Percentiles rank a stretch among this genome's conserved stretches.
These are phyloP conservation scores for Philonicus albiceps DNA, from an alignment of 2,888 invertebrate genomes.

Conservation along the genomic window DNA sequence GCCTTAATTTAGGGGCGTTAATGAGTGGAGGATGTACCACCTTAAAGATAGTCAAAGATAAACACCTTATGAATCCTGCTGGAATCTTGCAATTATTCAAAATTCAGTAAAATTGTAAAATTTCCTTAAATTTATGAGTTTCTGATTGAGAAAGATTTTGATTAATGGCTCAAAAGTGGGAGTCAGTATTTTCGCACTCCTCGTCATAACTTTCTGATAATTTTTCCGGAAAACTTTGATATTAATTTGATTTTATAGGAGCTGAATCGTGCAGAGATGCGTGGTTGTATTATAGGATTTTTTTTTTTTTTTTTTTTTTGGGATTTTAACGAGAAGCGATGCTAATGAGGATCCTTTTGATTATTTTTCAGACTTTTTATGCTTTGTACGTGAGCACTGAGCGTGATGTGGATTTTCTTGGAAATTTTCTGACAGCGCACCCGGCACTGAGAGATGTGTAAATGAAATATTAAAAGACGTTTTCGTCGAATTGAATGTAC, in stretches of 20 bases:
- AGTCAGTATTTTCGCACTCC: background rate
- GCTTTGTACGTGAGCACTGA: background rate
- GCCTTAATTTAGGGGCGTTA: background rate
- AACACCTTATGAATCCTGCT: background rate
- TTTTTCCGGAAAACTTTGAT: background rate
- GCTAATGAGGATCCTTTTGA: background rate
- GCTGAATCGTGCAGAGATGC: background rate
- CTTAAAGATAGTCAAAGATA: slow-evolving; percentile 14
- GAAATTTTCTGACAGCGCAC: background rate
- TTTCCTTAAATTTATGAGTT: slow-evolving; percentile 10
- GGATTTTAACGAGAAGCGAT: background rate
- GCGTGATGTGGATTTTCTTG: background rate
- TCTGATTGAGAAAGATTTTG: background rate
- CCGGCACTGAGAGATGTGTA: background rate
- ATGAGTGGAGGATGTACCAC: background rate
- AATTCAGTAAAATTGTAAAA: slow-evolving; percentile 2
- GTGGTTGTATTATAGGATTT: background rate
- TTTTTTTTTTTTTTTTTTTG: too few relatives aligned
- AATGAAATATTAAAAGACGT: background rate
- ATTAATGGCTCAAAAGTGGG: background rate
- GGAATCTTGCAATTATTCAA: slow-evolving; percentile 15
- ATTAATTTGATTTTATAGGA: background rate
- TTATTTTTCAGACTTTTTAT: background rate
- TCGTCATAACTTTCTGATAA: background rate
- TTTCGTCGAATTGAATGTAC: background rate